phyloP scores from a whole-genome alignment of 1,140 invertebrate genomes.

The Carcinoscorpius rotundicauda region DNA sequence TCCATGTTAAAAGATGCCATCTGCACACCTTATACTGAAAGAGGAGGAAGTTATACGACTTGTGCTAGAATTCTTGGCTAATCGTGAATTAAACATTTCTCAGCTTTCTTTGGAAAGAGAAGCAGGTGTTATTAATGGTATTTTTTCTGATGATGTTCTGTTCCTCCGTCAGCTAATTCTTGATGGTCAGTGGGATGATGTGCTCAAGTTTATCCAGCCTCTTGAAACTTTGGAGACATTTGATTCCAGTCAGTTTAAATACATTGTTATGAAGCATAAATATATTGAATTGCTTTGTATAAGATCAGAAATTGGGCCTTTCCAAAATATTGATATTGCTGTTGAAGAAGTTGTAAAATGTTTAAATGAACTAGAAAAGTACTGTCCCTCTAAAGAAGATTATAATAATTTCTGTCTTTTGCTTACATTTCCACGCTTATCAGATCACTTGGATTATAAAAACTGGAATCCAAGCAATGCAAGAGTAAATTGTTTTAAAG shows the following conservation, averaged over 20 bases:
- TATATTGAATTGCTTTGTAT: conserved; percentile 91
- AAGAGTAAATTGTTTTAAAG: conserved; percentile 38
- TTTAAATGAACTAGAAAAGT: conserved; percentile 72
- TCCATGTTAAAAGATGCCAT: conserved; percentile 12
- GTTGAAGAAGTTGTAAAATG: conserved; percentile 86
- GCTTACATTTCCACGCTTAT: conserved; percentile 66
- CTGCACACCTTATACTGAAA: conserved; percentile 57
- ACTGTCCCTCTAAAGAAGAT: conserved; percentile 82
- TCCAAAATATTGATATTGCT: conserved; percentile 67
- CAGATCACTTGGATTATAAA: conserved; percentile 74
- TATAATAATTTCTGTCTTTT: conserved; percentile 85
- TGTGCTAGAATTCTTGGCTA: conserved; percentile 82
- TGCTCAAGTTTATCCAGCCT: conserved; percentile 92
- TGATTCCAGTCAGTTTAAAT: conserved; percentile 47
- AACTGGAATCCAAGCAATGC: conserved; percentile 86
- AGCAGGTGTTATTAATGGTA: conserved; percentile 87
- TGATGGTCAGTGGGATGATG: conserved; percentile 97
- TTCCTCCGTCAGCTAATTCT: conserved; percentile 79
- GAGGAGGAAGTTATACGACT: conserved; percentile 87
- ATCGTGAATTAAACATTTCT: conserved; percentile 74
- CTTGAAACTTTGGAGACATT: conserved; percentile 58
- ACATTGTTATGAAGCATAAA: conserved; percentile 78
- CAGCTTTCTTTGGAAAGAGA: conserved; percentile 86
- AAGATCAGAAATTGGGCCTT: conserved; percentile 57
- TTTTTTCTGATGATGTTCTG: conserved; percentile 77